These are phyloP conservation scores for Temnothorax curvispinosus DNA, from an alignment of 1,140 invertebrate genomes.

Conservation along the genomic window DNA sequence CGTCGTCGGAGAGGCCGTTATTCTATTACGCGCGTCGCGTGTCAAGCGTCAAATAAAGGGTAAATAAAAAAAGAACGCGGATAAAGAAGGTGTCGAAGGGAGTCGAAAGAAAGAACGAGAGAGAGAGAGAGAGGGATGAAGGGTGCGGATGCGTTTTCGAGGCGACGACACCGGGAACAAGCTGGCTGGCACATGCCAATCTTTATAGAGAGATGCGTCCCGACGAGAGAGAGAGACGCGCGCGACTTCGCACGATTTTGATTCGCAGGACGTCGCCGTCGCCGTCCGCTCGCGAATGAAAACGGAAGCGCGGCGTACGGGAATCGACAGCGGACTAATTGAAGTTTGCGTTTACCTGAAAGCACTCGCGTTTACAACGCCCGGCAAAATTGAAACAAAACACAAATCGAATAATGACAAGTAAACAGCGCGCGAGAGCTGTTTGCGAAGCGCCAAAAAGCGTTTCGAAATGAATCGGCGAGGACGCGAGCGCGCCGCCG, in stretches of 20 bases:
- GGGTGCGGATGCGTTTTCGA: background rate
- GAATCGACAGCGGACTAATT: constrained; percentile 2
- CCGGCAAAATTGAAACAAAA: constrained; percentile 33
- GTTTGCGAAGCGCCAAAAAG: constrained; percentile 12
- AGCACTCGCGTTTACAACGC: constrained; percentile 14
- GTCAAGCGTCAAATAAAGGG: constrained; percentile 73
- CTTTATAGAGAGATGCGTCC: constrained; percentile 59
- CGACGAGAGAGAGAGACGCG: background rate
- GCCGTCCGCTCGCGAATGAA: background rate
- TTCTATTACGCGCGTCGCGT: constrained; percentile 73
- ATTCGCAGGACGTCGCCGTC: background rate
- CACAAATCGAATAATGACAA: constrained; percentile 50
- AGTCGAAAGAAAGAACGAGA: background rate
- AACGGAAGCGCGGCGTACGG: background rate
- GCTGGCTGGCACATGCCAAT: constrained; percentile 68
- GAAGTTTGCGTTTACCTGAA: constrained; percentile 4
- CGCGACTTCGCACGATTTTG: constrained; percentile 18
- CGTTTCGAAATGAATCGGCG: constrained; percentile 22
- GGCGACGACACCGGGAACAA: background rate
- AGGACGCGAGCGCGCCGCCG: background rate
- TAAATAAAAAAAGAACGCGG: constrained; percentile 60
- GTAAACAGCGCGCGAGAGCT: background rate
- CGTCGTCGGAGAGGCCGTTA: constrained; percentile 65
- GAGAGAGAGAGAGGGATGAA: background rate
- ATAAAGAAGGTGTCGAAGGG: constrained; percentile 25